phyloP scores from a whole-genome alignment of 2,888 invertebrate species.

The Synanthedon formicaeformis region DNA sequence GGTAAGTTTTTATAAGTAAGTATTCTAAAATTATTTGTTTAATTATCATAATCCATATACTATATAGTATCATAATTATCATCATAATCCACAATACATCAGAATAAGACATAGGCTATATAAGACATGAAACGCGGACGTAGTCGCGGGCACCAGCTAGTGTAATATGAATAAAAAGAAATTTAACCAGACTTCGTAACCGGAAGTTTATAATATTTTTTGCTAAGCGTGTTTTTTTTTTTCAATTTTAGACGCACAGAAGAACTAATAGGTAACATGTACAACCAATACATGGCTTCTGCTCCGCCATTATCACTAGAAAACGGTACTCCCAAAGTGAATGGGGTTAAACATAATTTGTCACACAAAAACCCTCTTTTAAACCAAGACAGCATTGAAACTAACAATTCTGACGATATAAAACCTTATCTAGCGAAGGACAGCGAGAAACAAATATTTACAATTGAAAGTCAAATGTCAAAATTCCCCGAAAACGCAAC shows the following conservation, averaged over 20 bases:
- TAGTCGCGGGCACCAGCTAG: too few species aligned
- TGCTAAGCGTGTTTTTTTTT: not conserved
- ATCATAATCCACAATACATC: too few species aligned
- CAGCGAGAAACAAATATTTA: conserved; percentile 38
- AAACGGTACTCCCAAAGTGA: conserved; percentile 35
- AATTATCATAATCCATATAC: not conserved
- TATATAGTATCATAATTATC: too few species aligned
- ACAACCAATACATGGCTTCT: conserved; percentile 61
- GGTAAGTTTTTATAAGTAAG: conserved; percentile 22
- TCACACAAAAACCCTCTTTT: conserved; percentile 30
- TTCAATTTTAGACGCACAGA: conserved; percentile 66
- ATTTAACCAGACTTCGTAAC: too few species aligned
- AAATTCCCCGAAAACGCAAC: conserved; percentile 11
- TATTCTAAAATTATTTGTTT: not conserved
- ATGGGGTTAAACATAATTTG: conserved; percentile 32
- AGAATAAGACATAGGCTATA: too few species aligned
- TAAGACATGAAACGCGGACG: too few species aligned
- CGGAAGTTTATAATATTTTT: too few species aligned
- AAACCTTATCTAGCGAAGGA: conserved; percentile 35
- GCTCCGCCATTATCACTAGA: conserved; percentile 49
- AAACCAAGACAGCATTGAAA: conserved; percentile 51
- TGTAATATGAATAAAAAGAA: too few species aligned
- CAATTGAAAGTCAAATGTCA: conserved; percentile 46
- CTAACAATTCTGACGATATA: conserved; percentile 53
- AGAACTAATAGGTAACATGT: conserved; percentile 71